These are phyloP conservation scores for Rhizomys pruinosus DNA, from an alignment of 2,113 vertebrate species.

Conservation along the genomic window DNA sequence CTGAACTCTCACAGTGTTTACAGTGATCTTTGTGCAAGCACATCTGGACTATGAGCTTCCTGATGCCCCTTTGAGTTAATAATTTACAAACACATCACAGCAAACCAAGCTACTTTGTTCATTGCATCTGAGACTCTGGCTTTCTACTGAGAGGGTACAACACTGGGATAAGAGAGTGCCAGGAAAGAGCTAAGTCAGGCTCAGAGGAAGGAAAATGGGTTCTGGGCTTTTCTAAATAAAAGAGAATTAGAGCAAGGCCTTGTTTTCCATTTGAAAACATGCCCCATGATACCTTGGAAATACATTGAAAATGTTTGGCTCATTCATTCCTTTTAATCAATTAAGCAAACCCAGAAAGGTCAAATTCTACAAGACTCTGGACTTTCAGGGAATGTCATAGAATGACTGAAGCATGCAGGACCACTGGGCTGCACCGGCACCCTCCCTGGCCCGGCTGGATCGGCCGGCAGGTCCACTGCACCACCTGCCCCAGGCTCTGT, in stretches of 20 bases:
- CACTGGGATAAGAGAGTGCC: conserved; percentile 25
- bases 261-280: conserved; percentile 55
- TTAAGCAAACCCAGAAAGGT: too few species aligned
- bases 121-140: not conserved
- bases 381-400: too few species aligned
- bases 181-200: conserved; percentile 23
- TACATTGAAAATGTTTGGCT: conserved; percentile 18
- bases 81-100: not conserved
- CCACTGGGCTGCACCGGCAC: too few species aligned
- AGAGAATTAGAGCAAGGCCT: conserved; percentile 54
- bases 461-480: too few species aligned
- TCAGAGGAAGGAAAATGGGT: conserved; percentile 37
- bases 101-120: not conserved
- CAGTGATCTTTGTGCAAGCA: conserved; percentile 28
- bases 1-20: conserved; percentile 61
- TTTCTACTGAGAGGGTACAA: not conserved
- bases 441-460: too few species aligned
- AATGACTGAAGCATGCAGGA: too few species aligned
- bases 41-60: not conserved
- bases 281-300: conserved; percentile 28
- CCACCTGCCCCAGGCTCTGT: too few species aligned
- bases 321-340: conserved; percentile 47
- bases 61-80: not conserved
- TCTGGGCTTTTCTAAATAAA: not conserved
- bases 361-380: too few species aligned